phyloP scores from a whole-genome alignment of 2,888 invertebrate genomes.

The Dinocampus coccinellae region DNA sequence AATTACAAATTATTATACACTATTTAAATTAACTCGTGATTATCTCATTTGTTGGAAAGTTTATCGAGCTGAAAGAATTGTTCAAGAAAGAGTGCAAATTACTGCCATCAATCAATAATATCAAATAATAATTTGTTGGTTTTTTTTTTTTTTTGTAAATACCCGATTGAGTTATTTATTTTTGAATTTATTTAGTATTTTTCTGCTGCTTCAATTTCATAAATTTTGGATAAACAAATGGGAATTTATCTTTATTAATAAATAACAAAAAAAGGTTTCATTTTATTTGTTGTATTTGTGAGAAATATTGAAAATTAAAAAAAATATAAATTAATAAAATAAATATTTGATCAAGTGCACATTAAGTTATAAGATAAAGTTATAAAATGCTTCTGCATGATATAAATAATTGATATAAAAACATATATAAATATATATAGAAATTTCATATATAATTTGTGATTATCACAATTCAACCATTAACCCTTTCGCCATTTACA shows the following conservation, averaged over 20 bases:
- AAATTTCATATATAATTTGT: neutral
- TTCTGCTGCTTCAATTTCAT: no score
- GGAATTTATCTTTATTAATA: neutral
- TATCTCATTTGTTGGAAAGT: slow-evolving; percentile 88
- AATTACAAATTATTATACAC: slow-evolving; percentile 90
- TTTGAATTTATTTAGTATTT: no score
- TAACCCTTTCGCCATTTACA: neutral
- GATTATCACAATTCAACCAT: neutral
- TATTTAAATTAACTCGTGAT: slow-evolving; percentile 91
- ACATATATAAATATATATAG: neutral
- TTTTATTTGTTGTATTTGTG: neutral
- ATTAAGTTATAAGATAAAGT: neutral
- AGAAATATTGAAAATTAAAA: neutral
- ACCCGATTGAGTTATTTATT: neutral
- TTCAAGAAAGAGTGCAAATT: slow-evolving; percentile 74
- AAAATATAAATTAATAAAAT: neutral
- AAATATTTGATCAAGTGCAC: neutral
- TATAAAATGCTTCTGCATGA: neutral
- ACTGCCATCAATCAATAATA: slow-evolving; percentile 45
- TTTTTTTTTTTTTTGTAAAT: neutral
- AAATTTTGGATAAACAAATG: neutral
- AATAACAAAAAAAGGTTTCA: neutral
- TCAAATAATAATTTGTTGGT: neutral
- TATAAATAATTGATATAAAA: neutral
- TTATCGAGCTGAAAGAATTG: slow-evolving; percentile 80